Base-by-base conservation (phyloP, 2,797 vertebrate genomes). In the Spatula versicolor region DNA sequence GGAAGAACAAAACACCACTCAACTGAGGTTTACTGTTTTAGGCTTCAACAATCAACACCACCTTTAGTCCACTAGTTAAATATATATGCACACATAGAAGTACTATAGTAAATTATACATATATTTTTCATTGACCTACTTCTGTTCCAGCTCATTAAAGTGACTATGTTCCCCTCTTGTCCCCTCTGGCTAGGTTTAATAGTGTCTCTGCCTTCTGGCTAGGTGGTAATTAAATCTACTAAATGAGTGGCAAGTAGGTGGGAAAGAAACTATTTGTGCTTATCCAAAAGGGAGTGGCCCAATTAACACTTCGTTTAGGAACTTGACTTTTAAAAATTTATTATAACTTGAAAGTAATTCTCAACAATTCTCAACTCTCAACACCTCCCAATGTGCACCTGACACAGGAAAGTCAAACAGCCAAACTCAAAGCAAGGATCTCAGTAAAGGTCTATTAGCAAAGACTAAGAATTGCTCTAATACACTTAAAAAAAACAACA, bases 141-240 rank as follows among this genome's bases (percentile, higher is more conserved):
- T 86, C 41, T 81, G 26, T 95, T 95, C 43, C 52, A 54, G 41
- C 68, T 90, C 83, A 90, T 94, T 96, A 68, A 83, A 93, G 55
- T 68, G 77, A 80, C 62, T 79, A 20, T 35, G 48, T 89, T 91
- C 66, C 52, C 54, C 46, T 91, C 66, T 71, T 74, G 20, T 88
- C 63, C 84, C 91, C 84, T 95, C 91, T 88, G 74, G 77, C 82
- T 78, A 77, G 50, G 76, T 92, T 63, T 80, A 92, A 93, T 83
- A 83, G 66, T 68, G 85, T 96, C 93, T 91, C 83, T 95, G 87
- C 92, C 94, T 95, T 77, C 48, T 88, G 83, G 89, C 89, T 92
- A 94, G 71, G 90, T 91, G 96, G 95, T 96, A 97, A 97, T 97
- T 95, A 92, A 93, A 96, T 94, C 79, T 11, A 33, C 76, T 80